Evolutionary conservation across 2,797 vertebrate genomes (phyloP), one percentile per base, ranked within the genome.

Genomic region (Setipinna tenuifilis): DNA sequence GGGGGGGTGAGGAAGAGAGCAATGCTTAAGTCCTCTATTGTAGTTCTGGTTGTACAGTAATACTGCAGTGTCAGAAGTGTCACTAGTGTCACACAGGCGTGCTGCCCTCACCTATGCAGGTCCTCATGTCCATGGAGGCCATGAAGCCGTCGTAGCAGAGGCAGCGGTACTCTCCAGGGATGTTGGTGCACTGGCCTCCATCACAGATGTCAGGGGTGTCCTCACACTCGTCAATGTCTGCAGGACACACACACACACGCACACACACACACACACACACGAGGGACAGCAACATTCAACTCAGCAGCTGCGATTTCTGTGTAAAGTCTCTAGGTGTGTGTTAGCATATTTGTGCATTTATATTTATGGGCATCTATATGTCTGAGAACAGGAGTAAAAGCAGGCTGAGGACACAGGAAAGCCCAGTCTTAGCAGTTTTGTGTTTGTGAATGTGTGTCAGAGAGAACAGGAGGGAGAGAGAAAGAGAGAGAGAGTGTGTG

Each of bases 191-290:
- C 93, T 98, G 98, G 65, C 97, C 98, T 0, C 96, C 96, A 0
- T 98, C 97, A 46, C 98, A 99, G 93, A 99, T 96, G 59, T 97
- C 96, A 0, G 97, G 97, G 25, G 94, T 97, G 80, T 98, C 97
- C 87, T 97, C 97, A 83, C 98, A 99, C 89, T 99, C 98, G 2
- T 99, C 97, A 5, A 99, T 97, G 82, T 99, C 98, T 99, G 87
- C 80, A 82, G 35, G 17, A 78, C 71, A 78, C 7, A 16, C 35
- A 78, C 28, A 78, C 3, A 54, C 50, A 48, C 10, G 46, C 46
- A 48, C 46, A 54, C 50, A 54, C 14, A 14, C 35, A 71, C 65
- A 71, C 14, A 16, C 65, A 71, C 62, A 44, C 3, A 21, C 21
- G 6, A 80, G n/a, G 14, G 19, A 83, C 68, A 61, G 14, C 17